These are phyloP conservation scores for Lutjanus campechanus DNA, from an alignment of 2,797 vertebrate genomes.

Conservation along the genomic window DNA sequence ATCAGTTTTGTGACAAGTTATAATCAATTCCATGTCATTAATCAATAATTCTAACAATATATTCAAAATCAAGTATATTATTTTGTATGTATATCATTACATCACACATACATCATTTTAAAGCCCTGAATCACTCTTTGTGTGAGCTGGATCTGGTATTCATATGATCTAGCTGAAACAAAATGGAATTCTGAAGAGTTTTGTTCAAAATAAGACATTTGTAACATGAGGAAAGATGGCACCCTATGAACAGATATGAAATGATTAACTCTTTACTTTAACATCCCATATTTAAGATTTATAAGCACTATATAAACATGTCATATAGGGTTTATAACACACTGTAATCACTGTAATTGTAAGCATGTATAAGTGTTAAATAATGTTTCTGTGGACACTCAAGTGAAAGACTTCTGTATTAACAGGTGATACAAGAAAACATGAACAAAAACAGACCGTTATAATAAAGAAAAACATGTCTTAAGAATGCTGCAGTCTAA, in stretches of 20 bases:
- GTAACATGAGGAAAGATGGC: background rate
- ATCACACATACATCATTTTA: background rate
- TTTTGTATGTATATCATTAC: background rate
- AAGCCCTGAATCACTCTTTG: constrained; percentile 3
- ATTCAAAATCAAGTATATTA: background rate
- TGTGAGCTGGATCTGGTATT: constrained; percentile 7
- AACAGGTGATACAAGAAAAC: background rate
- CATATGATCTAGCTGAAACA: background rate
- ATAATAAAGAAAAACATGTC: background rate
- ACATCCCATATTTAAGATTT: background rate
- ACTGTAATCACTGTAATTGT: background rate
- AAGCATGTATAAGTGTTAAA: background rate
- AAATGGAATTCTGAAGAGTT: constrained; percentile 8
- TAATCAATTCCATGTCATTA: background rate
- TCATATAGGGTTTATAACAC: background rate
- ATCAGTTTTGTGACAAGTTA: background rate
- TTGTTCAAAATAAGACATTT: constrained; percentile 17
- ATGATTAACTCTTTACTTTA: background rate
- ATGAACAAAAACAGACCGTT: background rate
- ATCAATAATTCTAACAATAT: background rate
- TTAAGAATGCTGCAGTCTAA: background rate
- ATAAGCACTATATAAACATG: background rate
- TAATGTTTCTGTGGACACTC: background rate
- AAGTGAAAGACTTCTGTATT: background rate
- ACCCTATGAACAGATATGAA: background rate